phyloP scores from a whole-genome alignment of 2,888 invertebrate species.

The Pammene fasciana region DNA sequence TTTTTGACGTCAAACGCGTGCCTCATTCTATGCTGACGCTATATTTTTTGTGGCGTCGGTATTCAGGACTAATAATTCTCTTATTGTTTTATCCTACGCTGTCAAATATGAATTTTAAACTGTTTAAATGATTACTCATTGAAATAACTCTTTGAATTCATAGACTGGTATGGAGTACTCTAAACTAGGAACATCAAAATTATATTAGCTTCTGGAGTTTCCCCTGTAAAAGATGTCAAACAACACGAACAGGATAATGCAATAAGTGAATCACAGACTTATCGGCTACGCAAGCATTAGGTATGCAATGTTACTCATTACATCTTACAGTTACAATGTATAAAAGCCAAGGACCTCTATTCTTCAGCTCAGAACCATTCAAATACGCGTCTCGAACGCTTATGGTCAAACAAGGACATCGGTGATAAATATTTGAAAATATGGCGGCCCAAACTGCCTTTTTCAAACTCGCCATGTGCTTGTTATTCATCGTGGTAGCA shows the following conservation, averaged over 20 bases:
- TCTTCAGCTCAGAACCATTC: conserved; percentile 34
- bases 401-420: conserved; percentile 30
- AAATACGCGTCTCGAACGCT: conserved; percentile 40
- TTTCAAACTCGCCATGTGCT: conserved; percentile 38
- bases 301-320: conserved; percentile 24
- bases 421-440: conserved; percentile 24
- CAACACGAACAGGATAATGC: conserved; percentile 22
- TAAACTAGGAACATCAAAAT: too few relatives aligned
- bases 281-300: background rate
- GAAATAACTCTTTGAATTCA: too few relatives aligned
- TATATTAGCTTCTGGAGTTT: background rate
- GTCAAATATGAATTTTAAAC: too few relatives aligned
- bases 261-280: conserved; percentile 8
- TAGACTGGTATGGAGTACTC: too few relatives aligned
- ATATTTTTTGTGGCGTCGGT: too few relatives aligned
- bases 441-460: conserved; percentile 30
- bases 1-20: too few relatives aligned
- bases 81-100: too few relatives aligned
- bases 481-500: conserved; percentile 22
- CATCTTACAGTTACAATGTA: conserved; percentile 1
- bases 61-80: too few relatives aligned
- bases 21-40: too few relatives aligned
- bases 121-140: too few relatives aligned
- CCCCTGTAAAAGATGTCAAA: background rate
- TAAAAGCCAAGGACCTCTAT: conserved; percentile 11